Percentiles rank a stretch among this genome's conserved stretches.
These are phyloP conservation scores for Scaptodrosophila latifasciaeformis DNA, from an alignment of 2,888 invertebrate species.

Conservation along the genomic window DNA sequence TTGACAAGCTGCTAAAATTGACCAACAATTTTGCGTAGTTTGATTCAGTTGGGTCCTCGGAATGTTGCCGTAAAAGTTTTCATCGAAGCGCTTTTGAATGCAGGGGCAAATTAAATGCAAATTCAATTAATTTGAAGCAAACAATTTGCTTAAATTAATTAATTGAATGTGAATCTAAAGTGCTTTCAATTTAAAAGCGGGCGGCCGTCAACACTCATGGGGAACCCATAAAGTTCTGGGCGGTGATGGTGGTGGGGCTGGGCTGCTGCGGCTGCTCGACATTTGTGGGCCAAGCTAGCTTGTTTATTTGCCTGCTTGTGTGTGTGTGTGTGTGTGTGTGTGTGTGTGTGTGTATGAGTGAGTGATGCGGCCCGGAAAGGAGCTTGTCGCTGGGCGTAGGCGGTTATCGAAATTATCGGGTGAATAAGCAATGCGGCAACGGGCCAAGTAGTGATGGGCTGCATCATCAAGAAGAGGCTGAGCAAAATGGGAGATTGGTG, in stretches of 20 bases:
- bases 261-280: too few relatives aligned
- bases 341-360: too few relatives aligned
- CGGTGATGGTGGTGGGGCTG: too few relatives aligned
- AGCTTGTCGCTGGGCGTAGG: slow-evolving; percentile 33
- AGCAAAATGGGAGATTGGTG: background rate
- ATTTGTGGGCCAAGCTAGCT: too few relatives aligned
- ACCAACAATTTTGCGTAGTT: too few relatives aligned
- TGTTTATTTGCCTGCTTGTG: background rate
- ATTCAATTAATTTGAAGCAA: slow-evolving; percentile 73
- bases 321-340: background rate
- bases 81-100: too few relatives aligned
- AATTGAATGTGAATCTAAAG: slow-evolving; percentile 71
- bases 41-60: too few relatives aligned
- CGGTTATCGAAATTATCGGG: slow-evolving; percentile 63
- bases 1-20: too few relatives aligned
- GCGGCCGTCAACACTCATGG: background rate
- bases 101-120: slow-evolving; percentile 71
- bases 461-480: background rate
- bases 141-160: slow-evolving; percentile 73
- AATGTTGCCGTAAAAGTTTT: too few relatives aligned
- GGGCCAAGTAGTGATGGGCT: background rate
- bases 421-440: slow-evolving; percentile 23
- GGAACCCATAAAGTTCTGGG: background rate
- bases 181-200: slow-evolving; percentile 54
- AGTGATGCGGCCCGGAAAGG: slow-evolving; percentile 4